Evolutionary conservation across 2,113 vertebrate species (phyloP).

Genomic region (Tragelaphus scriptus): DNA sequence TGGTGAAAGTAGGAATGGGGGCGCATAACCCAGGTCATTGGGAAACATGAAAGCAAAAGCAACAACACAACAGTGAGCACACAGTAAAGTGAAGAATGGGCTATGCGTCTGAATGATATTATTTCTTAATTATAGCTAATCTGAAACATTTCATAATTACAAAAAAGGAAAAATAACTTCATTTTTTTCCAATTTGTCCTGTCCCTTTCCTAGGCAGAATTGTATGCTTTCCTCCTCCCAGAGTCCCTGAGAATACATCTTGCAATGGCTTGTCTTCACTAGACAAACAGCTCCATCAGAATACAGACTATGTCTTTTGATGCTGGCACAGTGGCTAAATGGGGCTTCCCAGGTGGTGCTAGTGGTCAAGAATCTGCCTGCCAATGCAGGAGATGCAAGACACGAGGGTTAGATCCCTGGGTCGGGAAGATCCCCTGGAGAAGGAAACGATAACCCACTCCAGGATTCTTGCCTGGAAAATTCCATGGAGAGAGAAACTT

Average conservation of each 20-base stretch:
- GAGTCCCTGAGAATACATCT: background rate
- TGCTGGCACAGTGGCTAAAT: background rate
- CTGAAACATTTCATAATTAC: background rate
- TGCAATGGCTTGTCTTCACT: background rate
- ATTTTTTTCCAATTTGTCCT: background rate
- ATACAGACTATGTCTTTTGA: background rate
- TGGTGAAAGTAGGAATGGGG: background rate
- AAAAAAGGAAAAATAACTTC: background rate
- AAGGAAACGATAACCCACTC: background rate
- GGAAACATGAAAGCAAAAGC: background rate
- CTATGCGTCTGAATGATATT: background rate
- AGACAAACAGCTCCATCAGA: background rate
- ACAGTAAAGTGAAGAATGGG: background rate
- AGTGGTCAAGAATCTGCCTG: background rate
- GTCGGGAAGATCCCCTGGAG: background rate
- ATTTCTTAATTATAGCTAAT: background rate
- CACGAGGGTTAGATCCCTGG: accelerated
- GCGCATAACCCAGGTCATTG: background rate
- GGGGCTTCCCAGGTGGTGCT: background rate
- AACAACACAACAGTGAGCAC: background rate
- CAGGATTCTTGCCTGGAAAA: background rate
- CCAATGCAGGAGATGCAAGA: background rate
- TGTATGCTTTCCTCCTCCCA: background rate
- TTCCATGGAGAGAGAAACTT: background rate
- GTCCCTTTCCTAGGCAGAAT: background rate